Base-by-base conservation (phyloP, 2,113 vertebrate species). In the Nettapus auritus region DNA sequence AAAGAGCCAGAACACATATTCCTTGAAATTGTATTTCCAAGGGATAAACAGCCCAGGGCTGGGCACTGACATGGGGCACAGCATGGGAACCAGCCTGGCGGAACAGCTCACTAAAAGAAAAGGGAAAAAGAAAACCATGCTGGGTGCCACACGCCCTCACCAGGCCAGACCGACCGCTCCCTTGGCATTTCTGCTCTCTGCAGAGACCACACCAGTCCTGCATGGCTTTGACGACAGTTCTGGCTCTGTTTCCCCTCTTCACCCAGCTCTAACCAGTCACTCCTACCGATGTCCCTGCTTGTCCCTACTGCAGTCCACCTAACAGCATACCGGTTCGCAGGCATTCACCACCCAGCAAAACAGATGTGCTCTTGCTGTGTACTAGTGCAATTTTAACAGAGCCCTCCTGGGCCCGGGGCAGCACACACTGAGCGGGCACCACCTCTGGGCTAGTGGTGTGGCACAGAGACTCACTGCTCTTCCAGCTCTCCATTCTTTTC, bases 11-110 rank as follows among this genome's bases (percentile, higher is more conserved):
- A 73, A 20, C 22, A 3, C 11, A 4, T 22, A 18, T 46, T 75
- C 64, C 84, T 55, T 79, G 63, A 89, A 80, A 77, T 59, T 3
- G 0, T 13, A 3, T 15, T 57, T 53, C 64, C 31, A 52, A 29
- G 42, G 52, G 48, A 3, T 0, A 6, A 18, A 76, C 44, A 44
- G 42, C 40, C 38, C 26, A 34, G 48, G 34, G 26, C 53, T 31
- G 11, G 44, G 62, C 0, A 0, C 66, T 59, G 50, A 50, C 57
- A 31, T 0, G 12, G 36, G 46, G 11, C 0, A 0, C 1, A 1
- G 20, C 56, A 31, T 0, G 1, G 71, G 78, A 60, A 26, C 11
- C 66, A 71, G 34, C 55, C 21, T 15, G 46, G 78, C 46, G 55
- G 67, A 79, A 34, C 6, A 60, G 60, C 21, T 38, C 53, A 63